Evolutionary conservation across 2,888 invertebrate genomes (phyloP).

Genomic region (Rhingia campestris): DNA sequence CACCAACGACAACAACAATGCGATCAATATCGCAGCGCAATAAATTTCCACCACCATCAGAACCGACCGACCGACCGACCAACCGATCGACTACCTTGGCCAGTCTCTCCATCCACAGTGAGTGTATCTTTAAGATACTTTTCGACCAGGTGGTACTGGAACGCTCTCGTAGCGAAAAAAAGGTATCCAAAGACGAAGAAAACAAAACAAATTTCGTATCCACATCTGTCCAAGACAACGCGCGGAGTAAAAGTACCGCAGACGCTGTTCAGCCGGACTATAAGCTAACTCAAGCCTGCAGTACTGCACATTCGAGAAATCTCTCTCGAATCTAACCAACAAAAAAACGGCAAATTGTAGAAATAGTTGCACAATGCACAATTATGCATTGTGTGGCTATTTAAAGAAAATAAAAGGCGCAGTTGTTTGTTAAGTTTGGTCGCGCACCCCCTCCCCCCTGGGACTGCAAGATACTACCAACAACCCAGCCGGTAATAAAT

Average conservation of each 20-base stretch:
- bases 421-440: constrained; percentile 24
- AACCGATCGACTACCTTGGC: not conserved
- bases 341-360: constrained; percentile 57
- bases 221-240: constrained; percentile 58
- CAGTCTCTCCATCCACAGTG: constrained; percentile 7
- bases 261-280: constrained; percentile 17
- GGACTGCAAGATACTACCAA: not conserved
- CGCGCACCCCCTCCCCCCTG: not conserved
- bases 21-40: constrained; percentile 64
- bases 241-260: constrained; percentile 66
- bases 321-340: constrained; percentile 27
- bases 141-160: constrained; percentile 61
- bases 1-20: constrained; percentile 47
- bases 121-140: constrained; percentile 56
- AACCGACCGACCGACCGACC: not conserved
- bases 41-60: constrained; percentile 59
- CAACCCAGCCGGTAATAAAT: constrained; percentile 43
- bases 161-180: constrained; percentile 35
- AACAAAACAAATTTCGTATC: constrained; percentile 46
- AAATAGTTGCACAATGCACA: constrained; percentile 70
- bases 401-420: constrained; percentile 42
- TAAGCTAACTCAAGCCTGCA: constrained; percentile 21
- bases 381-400: constrained; percentile 71
- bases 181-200: constrained; percentile 1
- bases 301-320: constrained; percentile 37